These are phyloP conservation scores for Steinernema khuongi DNA, from an alignment of 1,140 invertebrate species.

Conservation along the genomic window DNA sequence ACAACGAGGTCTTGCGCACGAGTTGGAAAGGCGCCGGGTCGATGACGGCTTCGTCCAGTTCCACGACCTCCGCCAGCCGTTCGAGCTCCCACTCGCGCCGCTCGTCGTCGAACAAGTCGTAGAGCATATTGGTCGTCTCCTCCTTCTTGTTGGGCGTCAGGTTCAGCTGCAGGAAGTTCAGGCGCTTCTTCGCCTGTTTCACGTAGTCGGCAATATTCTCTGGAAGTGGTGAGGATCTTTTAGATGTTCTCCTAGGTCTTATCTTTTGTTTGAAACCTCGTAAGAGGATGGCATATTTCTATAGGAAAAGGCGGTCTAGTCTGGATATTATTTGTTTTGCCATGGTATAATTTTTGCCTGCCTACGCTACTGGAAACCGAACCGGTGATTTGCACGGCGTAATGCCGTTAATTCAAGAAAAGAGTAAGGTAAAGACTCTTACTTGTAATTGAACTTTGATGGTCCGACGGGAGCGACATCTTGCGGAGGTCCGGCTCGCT, in stretches of 20 bases:
- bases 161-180: conserved; percentile 39
- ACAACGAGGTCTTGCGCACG: conserved; percentile 85
- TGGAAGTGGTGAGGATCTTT: no score
- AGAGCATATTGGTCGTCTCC: conserved; percentile 31
- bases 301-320: no score
- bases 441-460: conserved; percentile 42
- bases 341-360: no score
- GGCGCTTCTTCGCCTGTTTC: conserved; percentile 48
- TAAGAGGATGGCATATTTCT: no score
- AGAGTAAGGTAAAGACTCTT: conserved; percentile 18
- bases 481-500: conserved; percentile 10
- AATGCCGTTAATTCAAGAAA: conserved; percentile 6
- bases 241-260: no score
- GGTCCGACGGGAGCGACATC: conserved; percentile 20
- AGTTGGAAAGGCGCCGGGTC: conserved; percentile 98
- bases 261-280: no score
- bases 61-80: conserved; percentile 69
- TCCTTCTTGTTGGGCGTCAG: conserved; percentile 39
- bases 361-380: no score
- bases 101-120: conserved; percentile 54
- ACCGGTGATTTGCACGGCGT: no score
- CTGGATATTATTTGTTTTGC: no score
- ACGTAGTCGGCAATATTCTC: conserved; percentile 51
- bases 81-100: conserved; percentile 54
- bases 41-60: conserved; percentile 81